Percentiles rank a stretch among this genome's conserved stretches.
Conservation (phyloP, 2,888 invertebrate species). For the Horisme vitalbata region DNA sequence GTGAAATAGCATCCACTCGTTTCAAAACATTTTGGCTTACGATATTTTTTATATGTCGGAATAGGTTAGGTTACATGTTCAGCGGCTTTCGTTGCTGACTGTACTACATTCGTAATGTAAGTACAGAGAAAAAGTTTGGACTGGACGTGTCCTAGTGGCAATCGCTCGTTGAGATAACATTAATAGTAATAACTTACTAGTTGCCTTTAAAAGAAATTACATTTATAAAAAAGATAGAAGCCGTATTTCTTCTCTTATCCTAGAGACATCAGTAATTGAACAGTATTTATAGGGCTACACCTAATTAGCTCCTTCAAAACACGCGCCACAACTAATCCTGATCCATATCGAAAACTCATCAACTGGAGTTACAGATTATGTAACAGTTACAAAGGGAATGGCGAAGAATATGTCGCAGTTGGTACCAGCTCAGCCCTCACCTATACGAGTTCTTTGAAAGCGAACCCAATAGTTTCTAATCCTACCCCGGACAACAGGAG, state of each 20-base stretch:
- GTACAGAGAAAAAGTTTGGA: too few species aligned
- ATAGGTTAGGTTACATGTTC: too few species aligned
- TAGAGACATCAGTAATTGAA: slow-evolving; percentile 4
- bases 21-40: too few species aligned
- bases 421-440: slow-evolving; percentile 54
- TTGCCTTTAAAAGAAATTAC: too few species aligned
- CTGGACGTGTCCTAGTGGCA: too few species aligned
- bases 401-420: slow-evolving; percentile 7
- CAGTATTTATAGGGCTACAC: slow-evolving; percentile 21
- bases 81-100: too few species aligned
- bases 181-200: too few species aligned
- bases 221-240: not conserved
- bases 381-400: not conserved
- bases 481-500: slow-evolving; percentile 48
- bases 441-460: slow-evolving; percentile 56
- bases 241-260: not conserved
- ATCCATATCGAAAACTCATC: slow-evolving; percentile 23
- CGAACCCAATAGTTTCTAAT: slow-evolving; percentile 60
- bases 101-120: too few species aligned
- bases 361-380: slow-evolving; percentile 4
- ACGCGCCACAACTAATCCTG: slow-evolving; percentile 14
- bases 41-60: too few species aligned
- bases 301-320: slow-evolving; percentile 20
- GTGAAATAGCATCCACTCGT: too few species aligned
- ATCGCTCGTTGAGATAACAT: too few species aligned